phyloP scores from a whole-genome alignment of 2,797 vertebrate species.

The Arrhamphus sclerolepis region DNA sequence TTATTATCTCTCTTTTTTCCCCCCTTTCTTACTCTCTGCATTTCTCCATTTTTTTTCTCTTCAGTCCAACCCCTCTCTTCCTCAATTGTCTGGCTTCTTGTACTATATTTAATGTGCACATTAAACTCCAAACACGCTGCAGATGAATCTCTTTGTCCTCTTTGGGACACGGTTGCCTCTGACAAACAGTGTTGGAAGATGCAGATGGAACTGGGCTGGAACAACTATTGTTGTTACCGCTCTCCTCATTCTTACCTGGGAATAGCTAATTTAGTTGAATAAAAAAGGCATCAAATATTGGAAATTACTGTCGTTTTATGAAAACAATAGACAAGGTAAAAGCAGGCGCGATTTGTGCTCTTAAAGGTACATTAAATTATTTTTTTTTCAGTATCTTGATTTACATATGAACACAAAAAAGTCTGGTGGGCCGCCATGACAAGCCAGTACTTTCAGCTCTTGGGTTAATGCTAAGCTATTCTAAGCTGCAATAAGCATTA shows the following conservation, averaged over 20 bases:
- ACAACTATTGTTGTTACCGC: too few relatives aligned
- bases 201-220: too few relatives aligned
- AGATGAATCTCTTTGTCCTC: conserved; percentile 35
- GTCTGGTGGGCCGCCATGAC: too few relatives aligned
- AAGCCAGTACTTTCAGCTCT: conserved; percentile 18
- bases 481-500: conserved; percentile 55
- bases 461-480: conserved; percentile 30
- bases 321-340: conserved; percentile 10
- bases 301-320: background rate
- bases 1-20: conserved; percentile 40
- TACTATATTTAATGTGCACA: conserved; percentile 46
- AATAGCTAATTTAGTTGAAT: conserved; percentile 37
- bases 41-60: conserved; percentile 21
- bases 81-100: background rate
- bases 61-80: conserved; percentile 14
- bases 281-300: too few relatives aligned
- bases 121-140: conserved; percentile 37
- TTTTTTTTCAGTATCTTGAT: too few relatives aligned
- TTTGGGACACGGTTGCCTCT: conserved; percentile 19
- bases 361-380: too few relatives aligned
- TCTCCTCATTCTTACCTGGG: background rate
- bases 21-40: conserved; percentile 27
- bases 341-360: background rate
- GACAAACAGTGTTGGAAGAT: too few relatives aligned
- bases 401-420: too few relatives aligned